A percentile compares a stretch with the other conserved stretches of the same genome.
These are phyloP conservation scores for Drosophila stalkeri DNA, from an alignment of 2,888 invertebrate genomes.

Conservation along the genomic window DNA sequence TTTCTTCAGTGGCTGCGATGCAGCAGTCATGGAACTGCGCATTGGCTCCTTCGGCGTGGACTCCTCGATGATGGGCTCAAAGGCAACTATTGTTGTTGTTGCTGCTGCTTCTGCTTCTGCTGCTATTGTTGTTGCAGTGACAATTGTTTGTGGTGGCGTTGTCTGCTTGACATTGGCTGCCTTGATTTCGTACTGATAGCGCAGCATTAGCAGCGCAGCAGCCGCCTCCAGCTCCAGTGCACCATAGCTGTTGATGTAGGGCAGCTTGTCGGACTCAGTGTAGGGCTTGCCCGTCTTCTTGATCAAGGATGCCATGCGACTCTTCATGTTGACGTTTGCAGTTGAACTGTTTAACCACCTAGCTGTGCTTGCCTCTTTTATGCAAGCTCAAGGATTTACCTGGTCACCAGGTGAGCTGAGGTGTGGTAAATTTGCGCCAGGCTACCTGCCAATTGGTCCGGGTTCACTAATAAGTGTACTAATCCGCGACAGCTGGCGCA, in stretches of 20 bases:
- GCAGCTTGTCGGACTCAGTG: constrained; percentile 7
- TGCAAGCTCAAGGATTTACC: constrained; percentile 49
- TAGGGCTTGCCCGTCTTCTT: not conserved
- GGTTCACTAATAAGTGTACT: constrained; percentile 17
- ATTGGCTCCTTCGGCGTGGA: constrained; percentile 61
- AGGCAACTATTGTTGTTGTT: too few species aligned
- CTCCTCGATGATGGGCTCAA: constrained; percentile 34
- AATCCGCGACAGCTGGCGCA: constrained; percentile 49
- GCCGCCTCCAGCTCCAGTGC: constrained; percentile 68
- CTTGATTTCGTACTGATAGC: constrained; percentile 55
- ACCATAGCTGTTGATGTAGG: constrained; percentile 17
- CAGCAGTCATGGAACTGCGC: constrained; percentile 16
- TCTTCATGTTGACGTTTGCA: constrained; percentile 51
- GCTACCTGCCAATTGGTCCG: constrained; percentile 59
- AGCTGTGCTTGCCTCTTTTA: constrained; percentile 32
- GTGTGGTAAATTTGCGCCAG: too few species aligned
- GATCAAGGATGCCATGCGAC: constrained; percentile 14
- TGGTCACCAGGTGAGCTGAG: constrained; percentile 8
- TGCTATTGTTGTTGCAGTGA: not conserved
- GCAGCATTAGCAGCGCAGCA: constrained; percentile 64
- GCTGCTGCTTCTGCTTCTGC: not conserved
- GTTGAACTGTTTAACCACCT: constrained; percentile 41
- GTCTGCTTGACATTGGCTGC: not conserved
- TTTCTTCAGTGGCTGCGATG: constrained; percentile 64
- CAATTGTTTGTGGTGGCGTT: constrained; percentile 20